These are phyloP conservation scores for Trichopoda pennipes DNA, from an alignment of 2,888 invertebrate species.

Conservation along the genomic window DNA sequence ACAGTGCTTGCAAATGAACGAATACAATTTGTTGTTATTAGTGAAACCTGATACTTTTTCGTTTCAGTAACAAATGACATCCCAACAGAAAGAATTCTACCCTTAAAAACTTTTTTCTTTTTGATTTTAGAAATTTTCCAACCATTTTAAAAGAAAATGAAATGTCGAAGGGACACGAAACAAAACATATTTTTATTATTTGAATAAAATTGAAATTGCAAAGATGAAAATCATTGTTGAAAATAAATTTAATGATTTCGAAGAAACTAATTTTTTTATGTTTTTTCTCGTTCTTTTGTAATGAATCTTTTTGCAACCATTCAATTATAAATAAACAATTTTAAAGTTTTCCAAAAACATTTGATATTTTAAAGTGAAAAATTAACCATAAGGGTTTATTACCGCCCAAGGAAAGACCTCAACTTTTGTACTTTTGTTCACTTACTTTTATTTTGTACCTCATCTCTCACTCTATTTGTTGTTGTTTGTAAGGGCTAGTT, in stretches of 20 bases:
- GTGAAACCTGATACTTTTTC: conserved; percentile 63
- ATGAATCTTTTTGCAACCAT: conserved; percentile 16
- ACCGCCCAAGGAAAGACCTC: conserved; percentile 42
- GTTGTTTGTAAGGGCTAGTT: conserved; percentile 50
- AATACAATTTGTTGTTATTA: conserved; percentile 45
- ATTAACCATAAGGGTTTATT: conserved; percentile 59
- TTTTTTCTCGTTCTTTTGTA: conserved; percentile 6
- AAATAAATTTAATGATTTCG: conserved; percentile 43
- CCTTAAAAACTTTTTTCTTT: conserved; percentile 2
- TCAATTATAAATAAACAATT: conserved; percentile 26
- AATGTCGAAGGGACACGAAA: conserved; percentile 43
- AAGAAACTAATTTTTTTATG: conserved; percentile 32
- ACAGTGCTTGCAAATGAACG: neutral
- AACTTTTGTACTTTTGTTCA: neutral
- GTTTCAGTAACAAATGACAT: neutral
- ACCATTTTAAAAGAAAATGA: too few relatives aligned
- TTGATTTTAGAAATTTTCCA: neutral
- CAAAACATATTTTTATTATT: conserved; percentile 27
- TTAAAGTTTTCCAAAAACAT: conserved; percentile 32
- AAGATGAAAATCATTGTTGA: conserved; percentile 10
- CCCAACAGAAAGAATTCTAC: neutral
- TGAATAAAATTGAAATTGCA: conserved; percentile 12
- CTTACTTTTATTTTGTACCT: neutral
- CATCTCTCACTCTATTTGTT: neutral
- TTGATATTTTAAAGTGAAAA: conserved; percentile 53